A percentile compares a stretch with the other conserved stretches of the same genome.
Evolutionary conservation across 2,113 vertebrate species (phyloP).

Genomic region (Pavo muticus): DNA sequence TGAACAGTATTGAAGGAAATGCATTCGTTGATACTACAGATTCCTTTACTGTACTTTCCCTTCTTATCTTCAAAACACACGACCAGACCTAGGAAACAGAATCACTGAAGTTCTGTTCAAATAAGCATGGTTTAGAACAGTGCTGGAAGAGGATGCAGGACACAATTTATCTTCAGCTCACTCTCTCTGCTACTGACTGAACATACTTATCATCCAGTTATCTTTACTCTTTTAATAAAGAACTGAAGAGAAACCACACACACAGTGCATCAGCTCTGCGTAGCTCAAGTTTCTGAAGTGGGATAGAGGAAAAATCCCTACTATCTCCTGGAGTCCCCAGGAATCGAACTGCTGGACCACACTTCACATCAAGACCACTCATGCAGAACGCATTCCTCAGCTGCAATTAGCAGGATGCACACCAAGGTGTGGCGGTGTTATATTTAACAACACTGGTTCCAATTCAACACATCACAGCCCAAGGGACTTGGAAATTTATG

Average conservation of each 20-base stretch:
- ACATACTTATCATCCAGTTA: not conserved
- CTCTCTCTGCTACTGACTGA: not conserved
- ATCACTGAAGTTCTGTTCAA: not conserved
- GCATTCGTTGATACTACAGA: not conserved
- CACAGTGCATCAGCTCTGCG: no score
- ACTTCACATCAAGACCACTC: not conserved
- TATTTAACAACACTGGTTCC: not conserved
- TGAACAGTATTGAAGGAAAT: not conserved
- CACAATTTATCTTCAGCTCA: not conserved
- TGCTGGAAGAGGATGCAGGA: not conserved
- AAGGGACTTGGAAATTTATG: not conserved
- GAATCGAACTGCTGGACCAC: not conserved
- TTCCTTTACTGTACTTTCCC: not conserved
- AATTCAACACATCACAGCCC: not conserved
- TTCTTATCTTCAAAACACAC: not conserved
- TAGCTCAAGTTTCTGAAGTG: not conserved
- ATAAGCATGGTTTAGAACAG: not conserved
- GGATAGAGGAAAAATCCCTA: rapidly evolving
- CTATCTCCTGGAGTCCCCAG: not conserved
- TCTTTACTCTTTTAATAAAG: not conserved
- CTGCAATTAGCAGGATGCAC: not conserved
- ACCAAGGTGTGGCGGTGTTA: not conserved
- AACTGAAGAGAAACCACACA: not conserved
- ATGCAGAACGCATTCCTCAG: not conserved
- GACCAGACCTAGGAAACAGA: not conserved